phyloP scores from a whole-genome alignment of 2,888 invertebrate species.

The Chymomyza procnemis region DNA sequence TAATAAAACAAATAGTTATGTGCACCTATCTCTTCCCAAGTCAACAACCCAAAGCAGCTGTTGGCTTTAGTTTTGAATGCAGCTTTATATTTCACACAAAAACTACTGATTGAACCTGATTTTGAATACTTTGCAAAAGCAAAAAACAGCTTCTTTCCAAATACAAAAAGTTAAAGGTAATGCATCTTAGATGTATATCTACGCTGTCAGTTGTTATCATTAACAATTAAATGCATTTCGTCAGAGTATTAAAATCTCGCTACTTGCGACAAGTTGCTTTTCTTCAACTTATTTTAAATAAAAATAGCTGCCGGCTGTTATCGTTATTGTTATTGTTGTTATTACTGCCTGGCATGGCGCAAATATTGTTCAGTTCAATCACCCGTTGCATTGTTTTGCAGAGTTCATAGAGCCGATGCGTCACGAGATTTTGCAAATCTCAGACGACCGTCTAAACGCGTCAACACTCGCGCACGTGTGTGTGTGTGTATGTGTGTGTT shows the following conservation, averaged over 20 bases:
- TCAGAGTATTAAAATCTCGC: not conserved
- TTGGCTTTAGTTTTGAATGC: too few relatives aligned
- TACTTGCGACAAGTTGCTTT: not conserved
- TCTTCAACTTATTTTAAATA: not conserved
- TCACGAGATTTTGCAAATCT: slow-evolving; percentile 52
- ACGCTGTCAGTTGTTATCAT: too few relatives aligned
- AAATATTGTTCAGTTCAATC: slow-evolving; percentile 67
- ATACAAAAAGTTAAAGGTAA: too few relatives aligned
- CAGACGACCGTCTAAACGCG: slow-evolving; percentile 4
- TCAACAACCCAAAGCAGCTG: too few relatives aligned
- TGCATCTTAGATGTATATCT: too few relatives aligned
- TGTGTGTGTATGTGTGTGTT: slow-evolving; percentile 5
- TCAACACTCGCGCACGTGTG: slow-evolving; percentile 5
- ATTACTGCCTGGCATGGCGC: slow-evolving; percentile 29
- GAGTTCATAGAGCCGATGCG: slow-evolving; percentile 59
- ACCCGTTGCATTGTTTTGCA: slow-evolving; percentile 62
- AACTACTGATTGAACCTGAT: too few relatives aligned
- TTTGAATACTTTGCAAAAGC: too few relatives aligned
- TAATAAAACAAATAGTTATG: too few relatives aligned
- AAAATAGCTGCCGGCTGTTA: slow-evolving; percentile 20
- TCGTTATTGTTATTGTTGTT: slow-evolving; percentile 2
- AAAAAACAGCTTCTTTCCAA: too few relatives aligned
- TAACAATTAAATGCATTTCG: not conserved
- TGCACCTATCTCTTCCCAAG: too few relatives aligned
- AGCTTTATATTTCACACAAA: too few relatives aligned